A percentile compares a stretch with the other conserved stretches of the same genome.
These are phyloP conservation scores for Sprattus sprattus DNA, from an alignment of 2,113 vertebrate species.

Conservation along the genomic window DNA sequence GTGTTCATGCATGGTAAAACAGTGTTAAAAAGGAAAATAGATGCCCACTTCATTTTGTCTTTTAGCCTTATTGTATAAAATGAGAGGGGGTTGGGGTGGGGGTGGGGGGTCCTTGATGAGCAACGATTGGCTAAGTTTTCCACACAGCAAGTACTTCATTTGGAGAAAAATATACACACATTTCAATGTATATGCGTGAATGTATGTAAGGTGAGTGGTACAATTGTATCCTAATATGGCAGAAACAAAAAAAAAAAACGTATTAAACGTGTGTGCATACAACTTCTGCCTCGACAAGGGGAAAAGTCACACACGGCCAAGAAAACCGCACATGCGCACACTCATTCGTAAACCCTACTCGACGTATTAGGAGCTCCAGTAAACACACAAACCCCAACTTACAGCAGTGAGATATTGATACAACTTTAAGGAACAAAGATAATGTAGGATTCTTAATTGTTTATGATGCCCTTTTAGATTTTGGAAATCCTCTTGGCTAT, in stretches of 20 bases:
- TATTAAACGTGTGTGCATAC: slow-evolving; percentile 45
- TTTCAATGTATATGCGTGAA: slow-evolving; percentile 65
- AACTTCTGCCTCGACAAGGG: slow-evolving; percentile 52
- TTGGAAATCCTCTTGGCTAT: neutral
- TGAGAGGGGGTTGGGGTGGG: slow-evolving; percentile 28
- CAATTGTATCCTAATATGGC: slow-evolving; percentile 55
- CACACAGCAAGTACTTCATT: slow-evolving; percentile 60
- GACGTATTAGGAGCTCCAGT: slow-evolving; percentile 42
- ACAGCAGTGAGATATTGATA: slow-evolving; percentile 9
- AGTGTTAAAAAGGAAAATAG: slow-evolving; percentile 50
- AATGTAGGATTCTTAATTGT: neutral
- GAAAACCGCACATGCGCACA: slow-evolving; percentile 44
- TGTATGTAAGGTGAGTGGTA: slow-evolving; percentile 63
- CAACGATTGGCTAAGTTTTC: slow-evolving; percentile 36
- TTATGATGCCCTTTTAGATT: neutral
- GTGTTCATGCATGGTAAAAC: slow-evolving; percentile 63
- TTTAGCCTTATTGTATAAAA: slow-evolving; percentile 40
- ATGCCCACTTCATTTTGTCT: slow-evolving; percentile 58
- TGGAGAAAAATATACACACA: slow-evolving; percentile 67
- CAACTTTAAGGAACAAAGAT: neutral
- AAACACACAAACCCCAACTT: slow-evolving; percentile 15
- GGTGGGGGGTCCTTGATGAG: slow-evolving; percentile 45
- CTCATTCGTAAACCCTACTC: slow-evolving; percentile 63
- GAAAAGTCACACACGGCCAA: slow-evolving; percentile 59
- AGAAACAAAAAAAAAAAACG: slow-evolving; percentile 55